Evolutionary conservation across 2,113 vertebrate genomes (phyloP), one percentile per base, ranked within the genome.

Genomic region (Kryptolebias marmoratus): DNA sequence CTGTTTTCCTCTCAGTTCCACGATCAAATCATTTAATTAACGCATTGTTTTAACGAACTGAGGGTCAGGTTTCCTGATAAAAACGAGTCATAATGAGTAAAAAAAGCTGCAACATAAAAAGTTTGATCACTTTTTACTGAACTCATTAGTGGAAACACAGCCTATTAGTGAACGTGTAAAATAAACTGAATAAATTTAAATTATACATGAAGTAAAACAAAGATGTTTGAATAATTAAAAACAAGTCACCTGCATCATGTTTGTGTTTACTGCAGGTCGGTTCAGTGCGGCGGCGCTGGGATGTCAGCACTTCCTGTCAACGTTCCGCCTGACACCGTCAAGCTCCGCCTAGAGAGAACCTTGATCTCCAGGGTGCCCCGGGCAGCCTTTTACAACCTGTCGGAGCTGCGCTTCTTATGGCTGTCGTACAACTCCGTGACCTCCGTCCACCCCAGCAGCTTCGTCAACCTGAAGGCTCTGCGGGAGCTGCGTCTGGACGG

Each of bases 401-500:
- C 94, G 4, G 91, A 96, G 64, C 93, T 98, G 53, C 94, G 80
- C 16, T 96, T 95, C 81, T 88, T 98, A 79, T 98, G 97, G 96
- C 68, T 98, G 31, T 94, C 95, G 39, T 98, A 96, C 83, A 96
- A 96, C 86, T 91, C 93, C 3, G 87, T 98, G 66, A 90, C 86
- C 16, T 93, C 88, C 49, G 67, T 98, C 15, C 95, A 97, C 53
- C 84, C 92, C 47, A 94, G 95, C 86, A 96, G 96, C 79, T 96
- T 98, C 55, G 95, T 97, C 68, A 97, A 97, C 85, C 91, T 98
- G 28, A 95, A 92, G 67, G 93, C 88, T 14, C 87, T 98, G 47
- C 94, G 95, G 1, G 97, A 98, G 85, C 62, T 98, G 54, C 94
- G 96, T n/a, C 85, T 98, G 68, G 95, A 95, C 60, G 97, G 97